Evolutionary conservation across 2,888 invertebrate genomes (phyloP), one percentile per base, ranked within the genome.

Genomic region (Plutella xylostella): DNA sequence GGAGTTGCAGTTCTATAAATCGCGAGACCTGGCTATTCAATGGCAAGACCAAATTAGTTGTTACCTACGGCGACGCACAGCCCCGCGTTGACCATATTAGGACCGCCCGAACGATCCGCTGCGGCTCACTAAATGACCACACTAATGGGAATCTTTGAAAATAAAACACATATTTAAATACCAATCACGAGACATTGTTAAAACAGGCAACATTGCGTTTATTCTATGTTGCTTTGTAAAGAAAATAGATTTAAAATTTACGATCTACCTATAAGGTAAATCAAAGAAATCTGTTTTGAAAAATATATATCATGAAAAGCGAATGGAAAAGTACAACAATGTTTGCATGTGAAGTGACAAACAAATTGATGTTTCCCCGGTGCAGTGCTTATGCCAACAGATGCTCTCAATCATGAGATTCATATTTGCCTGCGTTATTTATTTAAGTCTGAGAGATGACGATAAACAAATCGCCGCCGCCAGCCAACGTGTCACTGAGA

Each of bases 401-500:
- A n/a, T n/a, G n/a, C n/a, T n/a, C n/a, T n/a, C n/a, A n/a, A n/a
- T n/a, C n/a, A n/a, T n/a, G n/a, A n/a, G n/a, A n/a, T n/a, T n/a
- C n/a, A n/a, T n/a, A n/a, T n/a, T n/a, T n/a, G n/a, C n/a, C n/a
- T n/a, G n/a, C n/a, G n/a, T n/a, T n/a, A n/a, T n/a, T n/a, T n/a
- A n/a, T n/a, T n/a, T n/a, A n/a, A n/a, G n/a, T n/a, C n/a, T n/a
- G n/a, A n/a, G 31, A 19, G 33, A 33, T 25, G 39, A 45, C 21
- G 45, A 42, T 46, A 48, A 40, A 38, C 34, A 47, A 39, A 50
- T 50, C 43, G 50, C 46, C 52, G 54, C 50, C 48, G 46, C 47
- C 50, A 58, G 55, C 47, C 49, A 47, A 50, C 52, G 48, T 62
- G 59, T 63, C 62, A 57, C 48, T 56, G 54, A 37, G 43, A 44